Conservation (phyloP, 2,797 vertebrate species). For the Eupleurogrammus muticus region DNA sequence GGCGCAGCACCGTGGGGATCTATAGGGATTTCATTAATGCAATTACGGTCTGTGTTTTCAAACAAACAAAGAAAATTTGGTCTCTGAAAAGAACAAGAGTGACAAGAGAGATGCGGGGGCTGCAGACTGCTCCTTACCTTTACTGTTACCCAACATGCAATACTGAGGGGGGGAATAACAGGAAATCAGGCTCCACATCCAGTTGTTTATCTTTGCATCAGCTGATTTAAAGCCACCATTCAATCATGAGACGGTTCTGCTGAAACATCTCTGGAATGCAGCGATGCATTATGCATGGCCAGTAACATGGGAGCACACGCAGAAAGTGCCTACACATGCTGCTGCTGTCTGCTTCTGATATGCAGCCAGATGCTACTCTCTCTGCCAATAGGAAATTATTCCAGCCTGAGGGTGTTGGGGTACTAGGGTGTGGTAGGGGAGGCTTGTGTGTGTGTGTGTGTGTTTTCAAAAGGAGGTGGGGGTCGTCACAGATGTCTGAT, state of each 20-base stretch:
- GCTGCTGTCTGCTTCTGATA: conserved; percentile 44
- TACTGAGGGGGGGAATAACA: conserved; percentile 22
- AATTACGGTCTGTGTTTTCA: not conserved
- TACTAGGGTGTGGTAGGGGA: conserved; percentile 62
- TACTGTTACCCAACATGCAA: conserved; percentile 12
- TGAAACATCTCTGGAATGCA: conserved; percentile 72
- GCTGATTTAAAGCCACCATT: conserved; percentile 32
- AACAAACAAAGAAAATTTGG: not conserved
- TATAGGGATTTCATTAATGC: conserved; percentile 8
- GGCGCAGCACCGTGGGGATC: conserved; percentile 40
- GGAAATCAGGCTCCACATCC: conserved; percentile 21
- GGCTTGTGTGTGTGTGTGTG: conserved; percentile 25
- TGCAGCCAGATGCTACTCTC: conserved; percentile 60
- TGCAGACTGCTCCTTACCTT: conserved; percentile 22
- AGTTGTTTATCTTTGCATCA: conserved; percentile 16
- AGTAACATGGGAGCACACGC: conserved; percentile 22
- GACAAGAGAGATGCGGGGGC: conserved; percentile 16
- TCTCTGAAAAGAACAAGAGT: not conserved
- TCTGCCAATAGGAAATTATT: conserved; percentile 67
- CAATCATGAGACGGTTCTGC: conserved; percentile 42
- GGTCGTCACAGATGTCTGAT: conserved; percentile 55
- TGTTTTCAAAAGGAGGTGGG: conserved; percentile 51
- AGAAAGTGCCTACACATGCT: conserved; percentile 46
- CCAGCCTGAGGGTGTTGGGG: conserved; percentile 62
- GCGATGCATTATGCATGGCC: conserved; percentile 51